Evolutionary conservation across 2,797 vertebrate species (phyloP), one percentile per base, ranked within the genome.

Genomic region (Anomalospiza imberbis): DNA sequence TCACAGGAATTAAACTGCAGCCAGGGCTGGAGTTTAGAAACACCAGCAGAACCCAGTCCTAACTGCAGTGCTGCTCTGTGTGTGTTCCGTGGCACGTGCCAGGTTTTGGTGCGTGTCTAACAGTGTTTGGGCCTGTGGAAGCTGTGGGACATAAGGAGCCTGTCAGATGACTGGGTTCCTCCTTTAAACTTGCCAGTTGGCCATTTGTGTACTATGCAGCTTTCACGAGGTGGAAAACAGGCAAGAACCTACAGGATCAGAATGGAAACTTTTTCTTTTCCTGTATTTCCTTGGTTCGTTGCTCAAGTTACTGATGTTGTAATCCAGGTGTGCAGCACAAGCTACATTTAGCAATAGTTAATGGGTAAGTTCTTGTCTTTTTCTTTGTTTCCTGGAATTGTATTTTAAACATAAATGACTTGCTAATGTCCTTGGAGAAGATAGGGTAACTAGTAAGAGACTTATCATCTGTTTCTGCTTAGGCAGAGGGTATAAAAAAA

Each of bases 171-270:
- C 60, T 89, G 89, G 31, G 66, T 87, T 93, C 73, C 74, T 93
- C 83, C 96, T 95, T 86, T 68, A 51, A 85, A 74, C 65, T 65
- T 94, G 78, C 87, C 79, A 81, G n/a, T 72, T 95, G 89, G 68
- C 85, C 61, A 71, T 77, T 91, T 77, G 28, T 81, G 61, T 89
- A 36, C 82, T 92, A 7, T 68, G 62, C 65, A 66, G 68, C 70
- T 92, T 92, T 68, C 47, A 68, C 3, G 28, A 68, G 44, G 85
- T 88, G 62, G 78, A 71, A 91, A 95, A 80, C 54, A 58, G 68
- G 65, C 71, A 45, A 83, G 47, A 81, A 67, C 38, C 62, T 88
- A n/a, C 40, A 72, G 79, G 57, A 76, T 65, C 66, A 66, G 66
- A 81, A 72, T 53, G 82, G 79, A 83, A 94, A 95, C 29, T 32